A percentile compares a stretch with the other conserved stretches of the same genome.
Evolutionary conservation across 2,113 vertebrate species (phyloP).

Genomic region (Chloroceryle aenea): DNA sequence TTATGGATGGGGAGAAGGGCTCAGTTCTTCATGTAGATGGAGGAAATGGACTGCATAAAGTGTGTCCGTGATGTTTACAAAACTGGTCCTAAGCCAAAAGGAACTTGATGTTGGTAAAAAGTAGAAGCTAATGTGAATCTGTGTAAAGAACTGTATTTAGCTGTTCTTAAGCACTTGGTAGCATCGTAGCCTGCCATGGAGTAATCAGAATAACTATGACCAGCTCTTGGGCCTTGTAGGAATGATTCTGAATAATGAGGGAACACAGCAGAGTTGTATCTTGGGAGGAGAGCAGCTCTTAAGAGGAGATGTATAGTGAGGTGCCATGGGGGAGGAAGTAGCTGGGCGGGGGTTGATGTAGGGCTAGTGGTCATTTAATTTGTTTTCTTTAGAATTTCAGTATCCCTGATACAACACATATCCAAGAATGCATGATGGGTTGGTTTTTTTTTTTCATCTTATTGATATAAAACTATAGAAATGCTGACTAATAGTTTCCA

Average conservation of each 20-base stretch:
- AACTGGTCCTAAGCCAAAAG: background rate
- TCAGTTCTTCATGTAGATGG: background rate
- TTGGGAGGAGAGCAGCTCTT: background rate
- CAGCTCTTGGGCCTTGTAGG: background rate
- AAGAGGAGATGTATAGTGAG: background rate
- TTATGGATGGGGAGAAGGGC: background rate
- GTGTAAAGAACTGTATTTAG: background rate
- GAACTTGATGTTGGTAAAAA: background rate
- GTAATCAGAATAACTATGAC: background rate
- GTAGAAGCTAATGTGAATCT: background rate
- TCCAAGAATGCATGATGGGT: background rate
- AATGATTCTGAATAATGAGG: background rate
- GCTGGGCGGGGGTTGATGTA: background rate
- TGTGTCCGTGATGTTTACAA: background rate
- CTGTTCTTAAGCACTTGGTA: background rate
- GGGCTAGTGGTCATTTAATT: background rate
- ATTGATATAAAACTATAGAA: background rate
- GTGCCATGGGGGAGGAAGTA: background rate
- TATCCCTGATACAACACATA: background rate
- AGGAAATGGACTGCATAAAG: background rate
- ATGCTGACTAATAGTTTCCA: background rate
- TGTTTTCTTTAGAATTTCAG: background rate
- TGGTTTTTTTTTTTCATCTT: background rate
- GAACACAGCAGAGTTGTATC: background rate
- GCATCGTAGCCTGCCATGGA: rapidly evolving